phyloP scores from a whole-genome alignment of 92 coral and sea anemone genomes.

The Scolanthus callimorphus region DNA sequence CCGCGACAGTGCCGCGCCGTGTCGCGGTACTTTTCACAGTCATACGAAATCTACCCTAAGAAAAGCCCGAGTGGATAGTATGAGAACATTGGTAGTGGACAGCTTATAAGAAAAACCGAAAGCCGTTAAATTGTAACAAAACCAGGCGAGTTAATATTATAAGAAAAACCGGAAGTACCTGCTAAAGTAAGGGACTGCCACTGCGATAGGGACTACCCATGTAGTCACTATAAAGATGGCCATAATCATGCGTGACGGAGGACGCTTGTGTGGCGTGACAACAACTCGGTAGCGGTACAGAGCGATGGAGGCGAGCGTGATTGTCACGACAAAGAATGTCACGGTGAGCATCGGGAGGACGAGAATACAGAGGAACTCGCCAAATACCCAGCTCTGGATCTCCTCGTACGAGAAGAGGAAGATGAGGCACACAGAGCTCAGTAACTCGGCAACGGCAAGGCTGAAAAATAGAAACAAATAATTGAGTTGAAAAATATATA shows the following conservation, averaged over 20 bases:
- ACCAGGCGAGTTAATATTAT: too few species aligned
- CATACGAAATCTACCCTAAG: too few species aligned
- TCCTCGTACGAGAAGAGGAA: conserved; percentile 13
- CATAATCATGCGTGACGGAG: conserved; percentile 11
- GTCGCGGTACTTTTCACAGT: too few species aligned
- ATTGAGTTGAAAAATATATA: too few species aligned
- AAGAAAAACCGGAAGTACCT: too few species aligned
- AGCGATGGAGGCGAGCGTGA: conserved; percentile 45
- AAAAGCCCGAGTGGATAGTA: too few species aligned
- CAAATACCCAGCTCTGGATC: conserved; percentile 1
- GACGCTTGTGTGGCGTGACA: conserved; percentile 19
- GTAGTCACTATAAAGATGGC: neutral
- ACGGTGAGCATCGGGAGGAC: conserved; percentile 12
- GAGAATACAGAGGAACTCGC: conserved; percentile 19
- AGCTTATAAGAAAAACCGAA: too few species aligned
- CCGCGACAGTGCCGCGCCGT: too few species aligned
- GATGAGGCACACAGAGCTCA: conserved; percentile 21
- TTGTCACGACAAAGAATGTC: conserved; percentile 19
- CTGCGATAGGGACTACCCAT: conserved; percentile 30
- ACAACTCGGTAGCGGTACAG: conserved; percentile 39
- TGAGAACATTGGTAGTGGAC: too few species aligned
- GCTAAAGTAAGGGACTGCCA: conserved; percentile 40
- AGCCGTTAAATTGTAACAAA: too few species aligned
- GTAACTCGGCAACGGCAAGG: conserved; percentile 51
- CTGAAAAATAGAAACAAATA: too few species aligned